Percentiles rank a stretch among this genome's conserved stretches.
These are phyloP conservation scores for Salvelinus alpinus DNA, from an alignment of 2,113 vertebrate genomes.

Conservation along the genomic window DNA sequence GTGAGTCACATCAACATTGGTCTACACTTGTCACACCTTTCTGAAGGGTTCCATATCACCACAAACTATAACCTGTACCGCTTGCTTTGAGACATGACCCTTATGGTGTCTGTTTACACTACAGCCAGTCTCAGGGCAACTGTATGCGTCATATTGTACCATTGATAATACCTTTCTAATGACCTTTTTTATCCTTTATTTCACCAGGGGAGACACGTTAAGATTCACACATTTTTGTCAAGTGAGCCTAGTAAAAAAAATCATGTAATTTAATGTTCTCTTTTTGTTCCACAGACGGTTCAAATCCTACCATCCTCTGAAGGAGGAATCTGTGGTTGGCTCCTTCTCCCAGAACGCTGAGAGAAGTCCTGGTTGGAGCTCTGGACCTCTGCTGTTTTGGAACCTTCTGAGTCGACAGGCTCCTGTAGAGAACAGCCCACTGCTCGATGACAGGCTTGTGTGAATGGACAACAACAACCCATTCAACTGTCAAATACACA, in stretches of 20 bases:
- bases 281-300: constrained; percentile 61
- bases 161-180: not conserved
- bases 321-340: constrained; percentile 32
- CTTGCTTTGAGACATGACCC: too few relatives aligned
- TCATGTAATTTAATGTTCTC: not conserved
- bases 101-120: too few relatives aligned
- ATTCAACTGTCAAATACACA: constrained; percentile 6
- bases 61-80: too few relatives aligned
- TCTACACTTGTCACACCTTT: too few relatives aligned
- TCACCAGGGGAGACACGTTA: too few relatives aligned
- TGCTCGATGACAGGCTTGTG: constrained; percentile 76
- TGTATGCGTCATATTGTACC: not conserved
- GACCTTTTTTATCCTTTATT: too few relatives aligned
- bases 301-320: constrained; percentile 67
- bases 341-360: constrained; percentile 3
- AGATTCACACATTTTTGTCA: too few relatives aligned
- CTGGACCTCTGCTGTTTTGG: constrained; percentile 70
- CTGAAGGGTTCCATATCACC: too few relatives aligned
- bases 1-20: constrained; percentile 61
- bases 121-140: too few relatives aligned
- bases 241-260: too few relatives aligned
- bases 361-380: constrained; percentile 27
- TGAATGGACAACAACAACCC: constrained; percentile 43
- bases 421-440: constrained; percentile 74
- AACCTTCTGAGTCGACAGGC: constrained; percentile 63